Evolutionary conservation across 2,888 invertebrate species (phyloP).

Genomic region (Drosophila nr. fundita): DNA sequence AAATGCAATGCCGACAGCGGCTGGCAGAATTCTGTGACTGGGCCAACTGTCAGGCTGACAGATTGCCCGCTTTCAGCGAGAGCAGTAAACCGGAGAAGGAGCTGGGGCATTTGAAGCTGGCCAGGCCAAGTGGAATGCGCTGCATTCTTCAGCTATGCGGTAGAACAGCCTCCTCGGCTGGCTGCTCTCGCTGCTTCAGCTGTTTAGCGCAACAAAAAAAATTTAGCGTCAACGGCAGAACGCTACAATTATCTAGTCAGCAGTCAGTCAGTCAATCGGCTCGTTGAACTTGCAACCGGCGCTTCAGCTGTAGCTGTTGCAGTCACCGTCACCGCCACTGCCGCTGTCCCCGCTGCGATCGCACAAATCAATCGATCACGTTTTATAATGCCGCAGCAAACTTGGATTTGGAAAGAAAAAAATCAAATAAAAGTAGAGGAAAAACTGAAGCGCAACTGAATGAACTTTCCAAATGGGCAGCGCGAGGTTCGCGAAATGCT

Average conservation of each 20-base stretch:
- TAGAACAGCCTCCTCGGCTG: constrained; percentile 28
- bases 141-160: constrained; percentile 56
- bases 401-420: constrained; percentile 24
- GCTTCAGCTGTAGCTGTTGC: constrained; percentile 42
- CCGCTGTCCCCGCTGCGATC: constrained; percentile 64
- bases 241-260: constrained; percentile 84
- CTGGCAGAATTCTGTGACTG: constrained; percentile 71
- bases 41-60: constrained; percentile 82
- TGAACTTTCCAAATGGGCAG: constrained; percentile 78
- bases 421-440: constrained; percentile 32
- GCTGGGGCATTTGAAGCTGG: constrained; percentile 23
- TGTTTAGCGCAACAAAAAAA: constrained; percentile 59
- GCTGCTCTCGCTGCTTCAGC: constrained; percentile 58
- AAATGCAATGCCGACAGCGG: constrained; percentile 80
- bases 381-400: constrained; percentile 70
- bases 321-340: constrained; percentile 23
- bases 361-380: constrained; percentile 84
- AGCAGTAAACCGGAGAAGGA: constrained; percentile 52
- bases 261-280: constrained; percentile 81
- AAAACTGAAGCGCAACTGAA: constrained; percentile 70
- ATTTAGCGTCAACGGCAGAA: constrained; percentile 67
- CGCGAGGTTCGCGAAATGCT: constrained; percentile 61
- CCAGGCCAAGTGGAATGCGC: constrained; percentile 69
- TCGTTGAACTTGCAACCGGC: constrained; percentile 82
- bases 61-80: constrained; percentile 79